Evolutionary conservation across 2,888 invertebrate genomes (phyloP).

Genomic region (Phengaris arion): DNA sequence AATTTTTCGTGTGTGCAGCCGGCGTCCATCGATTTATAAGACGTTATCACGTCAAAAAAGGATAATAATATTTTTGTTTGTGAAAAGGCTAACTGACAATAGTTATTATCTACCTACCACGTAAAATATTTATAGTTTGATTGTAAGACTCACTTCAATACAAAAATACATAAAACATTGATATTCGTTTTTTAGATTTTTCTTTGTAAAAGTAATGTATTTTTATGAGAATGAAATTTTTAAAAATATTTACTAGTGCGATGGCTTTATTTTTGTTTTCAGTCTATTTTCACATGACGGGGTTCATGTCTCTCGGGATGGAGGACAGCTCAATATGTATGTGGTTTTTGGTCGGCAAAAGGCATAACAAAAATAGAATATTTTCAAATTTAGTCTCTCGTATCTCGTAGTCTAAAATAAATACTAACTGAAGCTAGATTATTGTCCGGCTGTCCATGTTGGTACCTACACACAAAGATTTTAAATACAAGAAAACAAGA

Average conservation of each 20-base stretch:
- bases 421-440: neutral
- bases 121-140: too few species aligned
- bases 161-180: too few species aligned
- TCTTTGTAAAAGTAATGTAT: neutral
- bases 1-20: too few species aligned
- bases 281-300: conserved; percentile 26
- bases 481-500: too few species aligned
- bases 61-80: too few species aligned
- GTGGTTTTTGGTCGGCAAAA: conserved; percentile 27
- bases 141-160: too few species aligned
- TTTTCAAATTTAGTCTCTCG: neutral
- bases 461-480: neutral
- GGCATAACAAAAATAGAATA: conserved; percentile 25
- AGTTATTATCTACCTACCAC: too few species aligned
- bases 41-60: too few species aligned
- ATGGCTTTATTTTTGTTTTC: conserved; percentile 22
- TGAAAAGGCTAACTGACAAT: too few species aligned
- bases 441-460: neutral
- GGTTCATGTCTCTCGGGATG: conserved; percentile 26
- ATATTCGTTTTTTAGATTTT: too few species aligned
- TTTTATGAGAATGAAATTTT: conserved; percentile 10
- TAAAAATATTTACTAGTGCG: neutral
- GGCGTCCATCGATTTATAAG: too few species aligned
- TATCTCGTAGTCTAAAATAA: neutral
- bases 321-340: conserved; percentile 27